phyloP scores from a whole-genome alignment of 2,888 invertebrate genomes.

The Parnassius mnemosyne region DNA sequence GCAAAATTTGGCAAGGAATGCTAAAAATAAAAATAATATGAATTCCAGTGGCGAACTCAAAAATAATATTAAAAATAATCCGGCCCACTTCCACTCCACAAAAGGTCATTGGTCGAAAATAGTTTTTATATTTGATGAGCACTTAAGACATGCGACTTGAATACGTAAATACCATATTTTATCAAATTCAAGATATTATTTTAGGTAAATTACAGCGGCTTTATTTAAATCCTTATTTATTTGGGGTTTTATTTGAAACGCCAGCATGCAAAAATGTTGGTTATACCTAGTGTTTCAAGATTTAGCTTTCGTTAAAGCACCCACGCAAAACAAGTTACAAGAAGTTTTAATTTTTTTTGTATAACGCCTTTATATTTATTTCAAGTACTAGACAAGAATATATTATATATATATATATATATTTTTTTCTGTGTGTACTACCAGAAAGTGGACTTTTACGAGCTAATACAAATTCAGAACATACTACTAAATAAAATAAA shows the following conservation, averaged over 20 bases:
- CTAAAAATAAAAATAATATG: too few relatives aligned
- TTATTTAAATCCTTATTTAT: conserved; percentile 19
- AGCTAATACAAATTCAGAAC: too few relatives aligned
- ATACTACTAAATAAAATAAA: too few relatives aligned
- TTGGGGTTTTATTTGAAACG: conserved; percentile 16
- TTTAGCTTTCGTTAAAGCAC: conserved; percentile 3
- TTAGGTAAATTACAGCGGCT: conserved; percentile 13
- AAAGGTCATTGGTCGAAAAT: conserved; percentile 22
- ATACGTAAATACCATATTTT: conserved; percentile 21
- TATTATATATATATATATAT: too few relatives aligned
- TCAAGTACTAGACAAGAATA: too few relatives aligned
- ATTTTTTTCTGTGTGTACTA: too few relatives aligned
- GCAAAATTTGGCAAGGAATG: too few relatives aligned
- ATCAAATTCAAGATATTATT: conserved; percentile 14
- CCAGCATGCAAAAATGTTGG: conserved; percentile 8
- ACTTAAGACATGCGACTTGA: conserved; percentile 21
- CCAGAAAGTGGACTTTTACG: too few relatives aligned
- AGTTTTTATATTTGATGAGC: conserved; percentile 24
- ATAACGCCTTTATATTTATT: too few relatives aligned
- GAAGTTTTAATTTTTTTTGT: too few relatives aligned
- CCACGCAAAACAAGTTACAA: conserved; percentile 3
- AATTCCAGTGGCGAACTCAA: neutral
- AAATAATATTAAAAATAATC: neutral
- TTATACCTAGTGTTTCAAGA: conserved; percentile 5
- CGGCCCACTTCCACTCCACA: neutral